phyloP scores from a whole-genome alignment of 2,113 vertebrate species.

The Oostethus manadensis region DNA sequence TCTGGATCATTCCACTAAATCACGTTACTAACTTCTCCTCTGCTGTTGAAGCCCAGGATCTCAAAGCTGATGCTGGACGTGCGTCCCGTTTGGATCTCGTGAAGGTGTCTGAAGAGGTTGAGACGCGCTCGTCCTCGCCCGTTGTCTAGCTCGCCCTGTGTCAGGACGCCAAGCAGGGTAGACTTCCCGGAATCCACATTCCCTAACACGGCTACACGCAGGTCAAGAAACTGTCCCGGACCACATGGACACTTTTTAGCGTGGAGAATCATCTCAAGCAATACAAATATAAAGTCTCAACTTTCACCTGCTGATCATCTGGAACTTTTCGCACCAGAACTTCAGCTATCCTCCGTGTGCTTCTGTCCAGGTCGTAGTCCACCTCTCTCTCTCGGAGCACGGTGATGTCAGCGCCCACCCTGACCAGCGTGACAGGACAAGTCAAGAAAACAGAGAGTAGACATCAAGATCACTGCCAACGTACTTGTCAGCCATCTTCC shows the following conservation, averaged over 20 bases:
- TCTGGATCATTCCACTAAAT: no score
- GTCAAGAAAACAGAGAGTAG: neutral
- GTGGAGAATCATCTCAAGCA: neutral
- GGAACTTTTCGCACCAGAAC: conserved; percentile 96
- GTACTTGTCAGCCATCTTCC: conserved; percentile 93
- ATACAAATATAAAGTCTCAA: neutral
- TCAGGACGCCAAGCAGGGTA: conserved; percentile 91
- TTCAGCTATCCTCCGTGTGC: conserved; percentile 86
- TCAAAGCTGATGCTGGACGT: conserved; percentile 99
- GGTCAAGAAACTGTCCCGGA: conserved; percentile 83
- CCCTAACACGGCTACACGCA: conserved; percentile 93
- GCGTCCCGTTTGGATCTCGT: conserved; percentile 96
- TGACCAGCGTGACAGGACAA: conserved; percentile 41
- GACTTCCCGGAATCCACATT: conserved; percentile 98
- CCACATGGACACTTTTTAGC: neutral
- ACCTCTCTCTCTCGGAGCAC: conserved; percentile 89
- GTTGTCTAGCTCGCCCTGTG: conserved; percentile 96
- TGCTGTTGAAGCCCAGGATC: conserved; percentile 96
- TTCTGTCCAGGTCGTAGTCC: conserved; percentile 82
- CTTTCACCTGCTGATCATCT: conserved; percentile 91
- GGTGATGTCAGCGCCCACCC: conserved; percentile 93
- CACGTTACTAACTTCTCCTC: conserved; percentile 81
- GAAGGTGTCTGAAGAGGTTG: conserved; percentile 96
- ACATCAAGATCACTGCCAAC: neutral
- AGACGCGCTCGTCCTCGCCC: conserved; percentile 91